phyloP scores from a whole-genome alignment of 2,797 vertebrate species.

The Echeneis naucrates region DNA sequence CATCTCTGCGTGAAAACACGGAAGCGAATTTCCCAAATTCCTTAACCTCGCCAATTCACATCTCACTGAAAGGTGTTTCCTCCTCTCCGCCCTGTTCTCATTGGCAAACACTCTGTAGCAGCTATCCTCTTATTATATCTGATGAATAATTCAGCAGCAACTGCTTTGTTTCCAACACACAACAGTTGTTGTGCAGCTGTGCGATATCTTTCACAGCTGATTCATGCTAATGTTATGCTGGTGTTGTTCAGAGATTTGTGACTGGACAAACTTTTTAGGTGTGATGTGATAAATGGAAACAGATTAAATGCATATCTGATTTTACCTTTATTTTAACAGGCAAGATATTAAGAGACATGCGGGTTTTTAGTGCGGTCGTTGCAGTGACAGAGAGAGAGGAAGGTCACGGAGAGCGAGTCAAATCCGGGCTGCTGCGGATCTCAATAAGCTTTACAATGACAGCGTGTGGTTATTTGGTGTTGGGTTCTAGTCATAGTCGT shows the following conservation, averaged over 20 bases:
- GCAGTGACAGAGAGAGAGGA: no score
- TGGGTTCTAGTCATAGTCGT: no score
- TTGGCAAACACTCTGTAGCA: constrained; percentile 30
- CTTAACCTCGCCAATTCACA: constrained; percentile 43
- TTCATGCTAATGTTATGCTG: constrained; percentile 66
- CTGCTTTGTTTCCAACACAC: constrained; percentile 60
- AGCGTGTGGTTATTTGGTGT: no score
- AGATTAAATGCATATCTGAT: constrained; percentile 4
- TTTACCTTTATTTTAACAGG: no score
- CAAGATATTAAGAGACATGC: no score
- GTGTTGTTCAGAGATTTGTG: constrained; percentile 50
- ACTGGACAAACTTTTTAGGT: constrained; percentile 44
- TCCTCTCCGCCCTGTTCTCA: constrained; percentile 26
- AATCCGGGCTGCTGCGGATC: no score
- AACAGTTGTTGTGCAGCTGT: constrained; percentile 48
- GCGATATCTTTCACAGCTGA: constrained; percentile 57
- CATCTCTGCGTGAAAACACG: constrained; percentile 23
- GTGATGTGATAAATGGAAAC: constrained; percentile 9
- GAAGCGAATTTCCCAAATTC: constrained; percentile 30
- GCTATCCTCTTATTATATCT: constrained; percentile 61
- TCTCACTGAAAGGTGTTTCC: constrained; percentile 41
- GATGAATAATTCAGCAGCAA: constrained; percentile 67
- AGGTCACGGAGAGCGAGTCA: no score
- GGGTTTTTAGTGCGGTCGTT: no score
- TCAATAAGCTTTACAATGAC: no score